Evolutionary conservation across 2,888 invertebrate species (phyloP).

Genomic region (Heliconius sara): DNA sequence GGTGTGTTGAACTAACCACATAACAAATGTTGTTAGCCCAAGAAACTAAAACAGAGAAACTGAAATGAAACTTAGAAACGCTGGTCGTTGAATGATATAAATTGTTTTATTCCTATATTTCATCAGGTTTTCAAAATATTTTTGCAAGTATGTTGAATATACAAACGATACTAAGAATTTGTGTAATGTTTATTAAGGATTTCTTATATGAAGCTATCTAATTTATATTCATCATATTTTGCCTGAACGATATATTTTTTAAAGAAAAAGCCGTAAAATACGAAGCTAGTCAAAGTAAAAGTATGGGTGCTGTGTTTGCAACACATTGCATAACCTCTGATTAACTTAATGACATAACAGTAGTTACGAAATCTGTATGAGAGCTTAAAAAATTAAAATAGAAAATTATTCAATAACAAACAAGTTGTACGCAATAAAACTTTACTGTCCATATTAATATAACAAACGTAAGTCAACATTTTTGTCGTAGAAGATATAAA

Average conservation of each 20-base stretch:
- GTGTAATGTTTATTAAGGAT: background rate
- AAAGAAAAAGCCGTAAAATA: background rate
- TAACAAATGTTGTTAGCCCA: constrained; percentile 10
- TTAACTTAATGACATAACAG: constrained; percentile 16
- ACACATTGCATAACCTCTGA: constrained; percentile 24
- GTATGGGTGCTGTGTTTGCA: constrained; percentile 12
- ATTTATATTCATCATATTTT: background rate
- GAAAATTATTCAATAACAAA: background rate
- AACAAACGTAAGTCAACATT: constrained; percentile 23
- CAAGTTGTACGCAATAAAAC: background rate
- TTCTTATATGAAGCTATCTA: background rate
- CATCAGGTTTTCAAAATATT: background rate
- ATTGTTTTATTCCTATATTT: background rate
- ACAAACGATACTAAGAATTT: background rate
- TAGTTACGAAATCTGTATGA: background rate
- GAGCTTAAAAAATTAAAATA: background rate
- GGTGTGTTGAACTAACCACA: background rate
- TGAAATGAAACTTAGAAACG: background rate
- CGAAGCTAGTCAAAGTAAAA: background rate
- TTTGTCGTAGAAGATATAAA: constrained; percentile 50
- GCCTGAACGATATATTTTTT: background rate
- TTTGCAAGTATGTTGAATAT: background rate
- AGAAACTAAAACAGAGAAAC: constrained; percentile 12
- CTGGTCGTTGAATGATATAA: background rate
- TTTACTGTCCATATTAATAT: background rate